phyloP scores from a whole-genome alignment of 2,113 vertebrate species.

The Melanotaenia duboulayi region DNA sequence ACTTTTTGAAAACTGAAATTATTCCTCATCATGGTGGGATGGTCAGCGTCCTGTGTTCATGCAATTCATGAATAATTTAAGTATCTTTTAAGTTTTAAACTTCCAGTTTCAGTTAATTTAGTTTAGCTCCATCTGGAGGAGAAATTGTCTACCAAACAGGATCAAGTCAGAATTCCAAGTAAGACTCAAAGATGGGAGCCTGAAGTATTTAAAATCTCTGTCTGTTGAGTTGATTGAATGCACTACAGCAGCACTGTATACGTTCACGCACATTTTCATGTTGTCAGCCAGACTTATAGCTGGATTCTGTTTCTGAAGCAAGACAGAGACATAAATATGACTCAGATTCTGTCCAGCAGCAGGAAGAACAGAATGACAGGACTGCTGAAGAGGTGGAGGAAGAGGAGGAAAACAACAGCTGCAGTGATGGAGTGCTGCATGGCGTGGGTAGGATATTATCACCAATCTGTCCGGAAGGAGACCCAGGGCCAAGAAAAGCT shows the following conservation, averaged over 20 bases:
- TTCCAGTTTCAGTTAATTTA: background rate
- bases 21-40: too few relatives aligned
- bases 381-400: slow-evolving; percentile 25
- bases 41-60: too few relatives aligned
- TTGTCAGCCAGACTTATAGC: background rate
- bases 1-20: too few relatives aligned
- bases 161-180: background rate
- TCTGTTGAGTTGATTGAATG: background rate
- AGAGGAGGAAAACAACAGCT: slow-evolving; percentile 34
- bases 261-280: background rate
- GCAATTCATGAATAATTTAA: too few relatives aligned
- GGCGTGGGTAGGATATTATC: slow-evolving; percentile 10
- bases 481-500: background rate
- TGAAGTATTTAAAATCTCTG: background rate
- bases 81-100: too few relatives aligned
- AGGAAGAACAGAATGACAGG: slow-evolving; percentile 20
- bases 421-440: slow-evolving; percentile 10
- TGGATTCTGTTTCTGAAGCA: background rate
- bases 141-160: background rate
- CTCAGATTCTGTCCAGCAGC: slow-evolving; percentile 36
- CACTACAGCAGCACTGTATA: background rate
- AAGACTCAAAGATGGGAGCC: background rate
- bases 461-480: slow-evolving; percentile 5
- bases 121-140: background rate
- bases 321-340: slow-evolving; percentile 15